phyloP scores from a whole-genome alignment of 2,797 vertebrate genomes.

The Premnoplex brunnescens region DNA sequence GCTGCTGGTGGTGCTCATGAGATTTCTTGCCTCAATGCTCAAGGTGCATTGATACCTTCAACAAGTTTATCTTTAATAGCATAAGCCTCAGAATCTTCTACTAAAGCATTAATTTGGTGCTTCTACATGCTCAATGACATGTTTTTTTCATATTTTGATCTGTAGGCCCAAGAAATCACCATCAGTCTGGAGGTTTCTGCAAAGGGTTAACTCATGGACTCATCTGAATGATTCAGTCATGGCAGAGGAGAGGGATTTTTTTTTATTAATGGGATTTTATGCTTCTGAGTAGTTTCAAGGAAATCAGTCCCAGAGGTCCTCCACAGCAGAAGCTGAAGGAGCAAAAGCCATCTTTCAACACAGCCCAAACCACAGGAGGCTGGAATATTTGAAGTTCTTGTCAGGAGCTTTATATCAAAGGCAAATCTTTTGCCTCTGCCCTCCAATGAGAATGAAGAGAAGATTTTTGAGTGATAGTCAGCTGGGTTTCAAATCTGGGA shows the following conservation, averaged over 20 bases:
- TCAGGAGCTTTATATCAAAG: conserved; percentile 2
- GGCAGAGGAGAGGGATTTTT: not conserved
- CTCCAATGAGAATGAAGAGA: not conserved
- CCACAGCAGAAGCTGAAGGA: not conserved
- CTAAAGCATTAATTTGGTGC: not conserved
- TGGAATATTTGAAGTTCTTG: not conserved
- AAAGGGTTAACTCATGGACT: not conserved
- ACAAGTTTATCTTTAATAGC: not conserved
- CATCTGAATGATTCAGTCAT: not conserved
- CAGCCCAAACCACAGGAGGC: not conserved
- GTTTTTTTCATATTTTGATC: not conserved
- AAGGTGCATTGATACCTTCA: not conserved
- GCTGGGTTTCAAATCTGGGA: not conserved
- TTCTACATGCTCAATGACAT: not conserved
- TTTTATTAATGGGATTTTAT: not conserved
- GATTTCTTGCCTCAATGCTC: not conserved
- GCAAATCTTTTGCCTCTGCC: not conserved
- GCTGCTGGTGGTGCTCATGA: not conserved
- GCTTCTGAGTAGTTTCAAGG: not conserved
- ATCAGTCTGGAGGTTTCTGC: not conserved
- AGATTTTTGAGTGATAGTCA: not conserved
- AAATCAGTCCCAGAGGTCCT: not conserved
- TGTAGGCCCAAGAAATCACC: not conserved
- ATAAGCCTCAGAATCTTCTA: not conserved
- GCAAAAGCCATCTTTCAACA: not conserved